These are phyloP conservation scores for Tokudaia muenninki DNA, from an alignment of 2,797 vertebrate species.

Conservation along the genomic window DNA sequence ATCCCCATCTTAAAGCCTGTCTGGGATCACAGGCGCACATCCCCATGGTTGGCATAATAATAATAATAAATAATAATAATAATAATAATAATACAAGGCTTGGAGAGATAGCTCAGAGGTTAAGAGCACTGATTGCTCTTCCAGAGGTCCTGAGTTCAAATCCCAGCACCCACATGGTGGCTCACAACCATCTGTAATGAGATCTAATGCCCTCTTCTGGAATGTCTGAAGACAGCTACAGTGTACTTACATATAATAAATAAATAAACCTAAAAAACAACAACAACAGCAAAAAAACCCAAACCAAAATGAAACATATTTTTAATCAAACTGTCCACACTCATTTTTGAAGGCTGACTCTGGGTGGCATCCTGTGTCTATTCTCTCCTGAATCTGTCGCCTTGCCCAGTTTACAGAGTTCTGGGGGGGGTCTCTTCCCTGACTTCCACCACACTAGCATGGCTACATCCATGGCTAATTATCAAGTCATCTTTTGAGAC, in stretches of 20 bases:
- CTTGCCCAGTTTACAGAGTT: background rate
- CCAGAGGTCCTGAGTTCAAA: too few relatives aligned
- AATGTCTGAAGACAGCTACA: too few relatives aligned
- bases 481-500: background rate
- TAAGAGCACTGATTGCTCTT: too few relatives aligned
- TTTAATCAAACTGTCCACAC: background rate
- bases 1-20: background rate
- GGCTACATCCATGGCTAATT: background rate
- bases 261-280: too few relatives aligned
- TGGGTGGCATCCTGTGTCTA: background rate
- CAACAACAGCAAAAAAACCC: background rate
- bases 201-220: too few relatives aligned
- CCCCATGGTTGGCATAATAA: too few relatives aligned
- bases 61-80: too few relatives aligned
- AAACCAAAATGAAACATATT: background rate
- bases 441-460: background rate
- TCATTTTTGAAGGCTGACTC: conserved; percentile 58
- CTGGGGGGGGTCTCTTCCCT: background rate
- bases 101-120: too few relatives aligned
- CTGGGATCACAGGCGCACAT: background rate
- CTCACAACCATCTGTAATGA: too few relatives aligned
- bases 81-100: too few relatives aligned
- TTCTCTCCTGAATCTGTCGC: background rate
- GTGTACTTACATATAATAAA: too few relatives aligned
- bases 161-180: too few relatives aligned